phyloP scores from a whole-genome alignment of 2,113 vertebrate species.

The Zonotrichia leucophrys region DNA sequence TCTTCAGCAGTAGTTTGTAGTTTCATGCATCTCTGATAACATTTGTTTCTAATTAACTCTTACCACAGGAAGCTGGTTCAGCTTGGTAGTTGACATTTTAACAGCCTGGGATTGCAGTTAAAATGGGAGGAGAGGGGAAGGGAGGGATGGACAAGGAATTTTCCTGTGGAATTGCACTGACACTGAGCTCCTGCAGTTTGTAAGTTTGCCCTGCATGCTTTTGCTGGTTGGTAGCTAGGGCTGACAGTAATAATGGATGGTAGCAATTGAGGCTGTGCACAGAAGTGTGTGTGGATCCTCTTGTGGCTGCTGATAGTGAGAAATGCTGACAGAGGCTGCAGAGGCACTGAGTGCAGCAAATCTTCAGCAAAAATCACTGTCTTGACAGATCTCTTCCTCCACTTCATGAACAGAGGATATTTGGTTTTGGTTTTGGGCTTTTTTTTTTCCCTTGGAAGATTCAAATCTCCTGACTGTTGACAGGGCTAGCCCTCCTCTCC shows the following conservation, averaged over 20 bases:
- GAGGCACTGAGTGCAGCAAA: too few relatives aligned
- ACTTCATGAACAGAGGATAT: neutral
- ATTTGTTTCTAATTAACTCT: conserved; percentile 67
- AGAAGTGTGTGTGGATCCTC: rapidly evolving
- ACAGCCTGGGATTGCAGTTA: neutral
- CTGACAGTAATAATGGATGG: neutral
- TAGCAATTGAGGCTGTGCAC: neutral
- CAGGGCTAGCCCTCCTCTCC: neutral
- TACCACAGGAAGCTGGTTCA: neutral
- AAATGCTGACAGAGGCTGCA: neutral
- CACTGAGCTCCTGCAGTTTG: neutral
- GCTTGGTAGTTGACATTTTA: neutral
- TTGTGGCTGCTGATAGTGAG: neutral
- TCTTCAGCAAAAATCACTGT: neutral
- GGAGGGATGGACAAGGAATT: neutral
- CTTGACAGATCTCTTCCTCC: neutral
- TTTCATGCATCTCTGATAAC: conserved; percentile 64
- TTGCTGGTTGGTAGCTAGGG: neutral
- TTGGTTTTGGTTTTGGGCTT: rapidly evolving
- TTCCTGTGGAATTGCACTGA: neutral
- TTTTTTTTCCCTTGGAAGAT: neutral
- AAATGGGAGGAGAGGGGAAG: neutral
- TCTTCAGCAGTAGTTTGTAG: conserved; percentile 66
- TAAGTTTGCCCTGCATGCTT: neutral
- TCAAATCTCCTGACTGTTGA: neutral